Evolutionary conservation across 2,888 invertebrate genomes (phyloP).

Genomic region (Ommatoiulus sabulosus): DNA sequence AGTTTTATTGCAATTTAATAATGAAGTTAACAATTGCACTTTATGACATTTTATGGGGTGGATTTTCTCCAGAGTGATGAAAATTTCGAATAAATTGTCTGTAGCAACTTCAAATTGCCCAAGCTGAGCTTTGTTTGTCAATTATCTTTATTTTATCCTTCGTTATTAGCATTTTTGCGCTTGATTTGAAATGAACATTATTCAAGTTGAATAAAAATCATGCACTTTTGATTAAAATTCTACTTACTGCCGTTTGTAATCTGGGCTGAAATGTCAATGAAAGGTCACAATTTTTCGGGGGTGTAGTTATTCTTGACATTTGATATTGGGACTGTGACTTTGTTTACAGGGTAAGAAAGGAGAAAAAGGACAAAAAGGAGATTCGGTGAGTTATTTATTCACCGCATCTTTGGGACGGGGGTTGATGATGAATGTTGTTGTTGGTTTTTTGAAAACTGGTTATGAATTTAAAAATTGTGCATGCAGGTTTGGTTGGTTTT

Average conservation of each 20-base stretch:
- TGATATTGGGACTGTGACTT: slow-evolving; percentile 52
- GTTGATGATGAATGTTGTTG: slow-evolving; percentile 9
- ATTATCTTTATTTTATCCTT: background rate
- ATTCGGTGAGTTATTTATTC: slow-evolving; percentile 75
- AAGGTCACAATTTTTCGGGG: background rate
- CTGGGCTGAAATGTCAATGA: background rate
- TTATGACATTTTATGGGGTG: too few species aligned
- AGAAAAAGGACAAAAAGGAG: slow-evolving; percentile 88
- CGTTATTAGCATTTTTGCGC: background rate
- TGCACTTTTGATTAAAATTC: slow-evolving; percentile 42
- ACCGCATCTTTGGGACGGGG: slow-evolving; percentile 14
- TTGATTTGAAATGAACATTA: slow-evolving; percentile 15
- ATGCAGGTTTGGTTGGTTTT: background rate
- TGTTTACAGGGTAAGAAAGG: slow-evolving; percentile 85
- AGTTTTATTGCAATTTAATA: too few species aligned
- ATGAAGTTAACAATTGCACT: too few species aligned
- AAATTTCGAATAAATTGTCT: too few species aligned
- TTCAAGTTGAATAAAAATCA: background rate
- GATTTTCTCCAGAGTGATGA: too few species aligned
- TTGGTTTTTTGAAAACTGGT: background rate
- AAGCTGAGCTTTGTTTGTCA: background rate
- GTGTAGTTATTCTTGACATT: slow-evolving; percentile 6
- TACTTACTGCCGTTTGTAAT: background rate
- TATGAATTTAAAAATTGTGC: slow-evolving; percentile 13
- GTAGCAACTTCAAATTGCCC: background rate